Conservation (phyloP, 2,113 vertebrate genomes). For the Candoia aspera region DNA sequence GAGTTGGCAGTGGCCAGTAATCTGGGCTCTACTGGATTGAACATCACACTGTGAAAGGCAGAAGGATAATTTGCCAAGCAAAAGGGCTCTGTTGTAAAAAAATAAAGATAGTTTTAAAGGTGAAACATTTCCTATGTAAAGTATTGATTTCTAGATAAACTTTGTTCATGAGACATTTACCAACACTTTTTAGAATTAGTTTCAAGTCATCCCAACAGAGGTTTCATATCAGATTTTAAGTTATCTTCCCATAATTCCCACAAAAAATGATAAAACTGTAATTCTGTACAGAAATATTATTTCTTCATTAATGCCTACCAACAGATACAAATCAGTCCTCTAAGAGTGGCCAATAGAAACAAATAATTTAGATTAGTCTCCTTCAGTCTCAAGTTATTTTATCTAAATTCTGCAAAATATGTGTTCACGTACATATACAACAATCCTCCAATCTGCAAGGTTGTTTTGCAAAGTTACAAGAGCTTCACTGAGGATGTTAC, state of each 20-base stretch:
- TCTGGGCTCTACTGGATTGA: constrained; percentile 95
- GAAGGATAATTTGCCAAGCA: constrained; percentile 98
- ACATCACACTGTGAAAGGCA: constrained; percentile 99
- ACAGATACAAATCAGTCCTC: constrained; percentile 26
- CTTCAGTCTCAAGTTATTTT: constrained; percentile 20
- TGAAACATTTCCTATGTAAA: not conserved
- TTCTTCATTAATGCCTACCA: constrained; percentile 9
- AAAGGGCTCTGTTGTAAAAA: constrained; percentile 88
- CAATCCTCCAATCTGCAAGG: not conserved
- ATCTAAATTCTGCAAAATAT: not conserved
- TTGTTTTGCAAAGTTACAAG: constrained; percentile 1
- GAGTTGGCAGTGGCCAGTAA: constrained; percentile 97
- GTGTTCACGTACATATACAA: constrained; percentile 19
- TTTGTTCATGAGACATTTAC: constrained; percentile 31
- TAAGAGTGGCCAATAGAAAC: not conserved
- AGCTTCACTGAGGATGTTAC: constrained; percentile 21
- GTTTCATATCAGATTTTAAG: constrained; percentile 23
- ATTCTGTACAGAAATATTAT: constrained; percentile 27
- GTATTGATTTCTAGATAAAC: constrained; percentile 37
- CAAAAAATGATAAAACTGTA: constrained; percentile 28
- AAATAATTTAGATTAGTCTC: constrained; percentile 16
- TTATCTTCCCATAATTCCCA: constrained; percentile 14
- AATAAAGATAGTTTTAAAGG: constrained; percentile 33
- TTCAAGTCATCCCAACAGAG: constrained; percentile 34
- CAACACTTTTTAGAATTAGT: constrained; percentile 41